Evolutionary conservation across 2,113 vertebrate genomes (phyloP), one percentile per base, ranked within the genome.

Genomic region (Addax nasomaculatus): DNA sequence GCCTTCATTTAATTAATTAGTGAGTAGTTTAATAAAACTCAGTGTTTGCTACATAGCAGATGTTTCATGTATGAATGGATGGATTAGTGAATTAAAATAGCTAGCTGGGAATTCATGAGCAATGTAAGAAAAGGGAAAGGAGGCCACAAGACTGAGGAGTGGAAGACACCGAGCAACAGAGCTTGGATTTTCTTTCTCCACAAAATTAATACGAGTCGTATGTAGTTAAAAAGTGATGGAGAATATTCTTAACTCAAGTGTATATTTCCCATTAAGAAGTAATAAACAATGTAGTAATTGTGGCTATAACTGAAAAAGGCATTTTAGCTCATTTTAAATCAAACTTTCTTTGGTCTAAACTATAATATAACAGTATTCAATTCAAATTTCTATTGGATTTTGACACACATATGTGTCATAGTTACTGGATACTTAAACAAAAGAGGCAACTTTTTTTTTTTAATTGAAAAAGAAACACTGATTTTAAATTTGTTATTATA

Each of bases 401-500:
- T 97, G 95, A 70, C 19, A 39, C n/a, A 23, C n/a, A 70, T 10
- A 39, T 23, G 19, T 23, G n/a, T 39, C 67, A 73, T 73, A 73
- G 4, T 73, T 39, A 39, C 67, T 73, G n/a, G 36, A 73, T 39
- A 23, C 10, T 39, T 39, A 73, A n/a, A n/a, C 64, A 67, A 23
- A 39, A 73, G 36, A 12, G n/a, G 67, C 10, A 39, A 67, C 4
- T 39, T 70, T 23, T 39, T 21, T n/a, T 39, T 39, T 39, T 70
- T 36, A 12, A 2, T 23, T 23, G 13, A 23, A 53, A 73, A 96
- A 87, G 89, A 94, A 39, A 96, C 55, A 90, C 93, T 98, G 51
- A 83, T 97, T 97, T 96, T 91, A 95, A 95, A 96, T 98, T 97
- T 97, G 25, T 97, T 97, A 43, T 96, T 93, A 87, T 80, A 7